Evolutionary conservation across 2,113 vertebrate genomes (phyloP), one percentile per base, ranked within the genome.

Genomic region (Halichoeres trimaculatus): DNA sequence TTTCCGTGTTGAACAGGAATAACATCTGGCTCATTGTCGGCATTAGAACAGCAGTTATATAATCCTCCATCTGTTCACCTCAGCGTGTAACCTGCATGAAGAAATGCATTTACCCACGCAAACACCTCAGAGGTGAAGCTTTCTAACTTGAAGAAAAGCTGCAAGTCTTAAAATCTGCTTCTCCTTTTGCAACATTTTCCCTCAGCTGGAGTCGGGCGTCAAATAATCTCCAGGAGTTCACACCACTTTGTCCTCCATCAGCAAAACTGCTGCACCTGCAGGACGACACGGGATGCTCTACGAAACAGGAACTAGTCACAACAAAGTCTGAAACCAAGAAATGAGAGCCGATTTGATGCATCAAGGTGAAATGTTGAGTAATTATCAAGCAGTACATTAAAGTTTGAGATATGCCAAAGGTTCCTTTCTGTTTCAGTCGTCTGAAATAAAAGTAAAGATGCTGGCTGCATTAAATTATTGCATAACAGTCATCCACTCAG

Each of bases 11-110:
- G 20, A 12, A 23, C 68, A 55, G 55, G 67, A 14, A 13, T 20
- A 51, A 40, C 61, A 75, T 63, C 47, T 48, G 22, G 7, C 38
- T 48, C 13, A 65, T 43, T 30, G 48, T 68, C 38, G 22, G 47
- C 62, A 70, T 69, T 55, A 68, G 60, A 85, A 45, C 34, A 56
- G 56, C 5, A 1, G 56, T 83, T 87, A 83, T 17, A 23, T 54
- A 86, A 88, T 8, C 3, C 57, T 76, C 61, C 74, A 85, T 83
- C 74, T 87, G 63, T 63, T 85, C 62, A 70, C 36, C 60, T 38
- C 57, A 40, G 64, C 26, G 50, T 26, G 53, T 41, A 10, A 30
- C 48, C 58, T 30, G 41, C 41, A 17, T n/a, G 53, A 41, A 66
- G 20, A 66, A 13, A 77, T 55, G 10, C 19, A 74, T 54, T 35